phyloP scores from a whole-genome alignment of 1,140 invertebrate genomes.

The Teleopsis dalmanni region DNA sequence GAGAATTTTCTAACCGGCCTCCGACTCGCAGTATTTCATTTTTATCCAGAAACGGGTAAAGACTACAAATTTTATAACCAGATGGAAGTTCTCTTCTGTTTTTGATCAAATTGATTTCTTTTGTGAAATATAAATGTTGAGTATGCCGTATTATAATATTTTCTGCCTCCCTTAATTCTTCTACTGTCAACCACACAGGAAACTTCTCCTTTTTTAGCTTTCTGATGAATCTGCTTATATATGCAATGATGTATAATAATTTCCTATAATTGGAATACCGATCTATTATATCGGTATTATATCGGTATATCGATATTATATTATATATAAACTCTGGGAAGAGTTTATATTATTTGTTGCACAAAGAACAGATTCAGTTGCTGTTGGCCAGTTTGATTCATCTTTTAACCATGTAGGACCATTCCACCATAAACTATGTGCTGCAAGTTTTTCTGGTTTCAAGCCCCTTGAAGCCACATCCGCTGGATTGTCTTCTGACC shows the following conservation, averaged over 20 bases:
- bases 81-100: not conserved
- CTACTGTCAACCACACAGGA: not conserved
- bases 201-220: not conserved
- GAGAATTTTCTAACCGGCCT: slow-evolving; percentile 15
- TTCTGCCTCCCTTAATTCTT: not conserved
- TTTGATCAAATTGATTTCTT: not conserved
- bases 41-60: slow-evolving; percentile 18
- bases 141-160: not conserved
- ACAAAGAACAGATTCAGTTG: not conserved
- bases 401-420: slow-evolving; percentile 1
- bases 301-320: too few species aligned
- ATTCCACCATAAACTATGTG: slow-evolving; percentile 1
- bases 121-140: not conserved
- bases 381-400: not conserved
- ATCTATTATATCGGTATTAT: not conserved
- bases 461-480: not conserved
- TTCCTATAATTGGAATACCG: slow-evolving; percentile 2
- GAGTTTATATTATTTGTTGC: not conserved
- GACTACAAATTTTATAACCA: not conserved
- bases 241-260: not conserved
- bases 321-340: too few species aligned
- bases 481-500: slow-evolving; percentile 1
- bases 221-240: not conserved
- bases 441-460: not conserved
- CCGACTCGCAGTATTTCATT: slow-evolving; percentile 22